These are phyloP conservation scores for Vanessa cardui DNA, from an alignment of 2,888 invertebrate genomes.

Conservation along the genomic window DNA sequence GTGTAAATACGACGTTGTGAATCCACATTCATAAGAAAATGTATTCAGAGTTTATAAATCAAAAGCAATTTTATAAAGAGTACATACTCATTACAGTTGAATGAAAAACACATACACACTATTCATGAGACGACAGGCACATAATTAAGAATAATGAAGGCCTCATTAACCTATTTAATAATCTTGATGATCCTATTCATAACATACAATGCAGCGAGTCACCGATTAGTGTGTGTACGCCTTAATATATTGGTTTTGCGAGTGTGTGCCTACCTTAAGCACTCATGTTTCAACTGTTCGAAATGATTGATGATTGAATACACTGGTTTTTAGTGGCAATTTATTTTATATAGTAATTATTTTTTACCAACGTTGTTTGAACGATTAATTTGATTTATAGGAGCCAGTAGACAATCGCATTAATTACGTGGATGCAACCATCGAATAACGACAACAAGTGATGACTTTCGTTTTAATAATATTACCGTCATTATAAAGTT, in stretches of 20 bases:
- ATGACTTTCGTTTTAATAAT: too few relatives aligned
- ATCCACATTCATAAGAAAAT: neutral
- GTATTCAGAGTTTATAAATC: neutral
- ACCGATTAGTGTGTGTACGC: constrained; percentile 1
- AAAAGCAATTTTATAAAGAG: constrained; percentile 4
- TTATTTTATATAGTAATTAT: too few relatives aligned
- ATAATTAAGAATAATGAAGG: constrained; percentile 16
- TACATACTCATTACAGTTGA: constrained; percentile 8
- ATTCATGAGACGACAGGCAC: constrained; percentile 11
- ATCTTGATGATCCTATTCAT: constrained; percentile 9
- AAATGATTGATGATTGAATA: neutral
- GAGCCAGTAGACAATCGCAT: too few relatives aligned
- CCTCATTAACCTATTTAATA: constrained; percentile 19
- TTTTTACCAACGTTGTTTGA: too few relatives aligned
- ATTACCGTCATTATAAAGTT: too few relatives aligned
- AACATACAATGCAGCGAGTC: constrained; percentile 4
- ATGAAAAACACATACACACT: constrained; percentile 13
- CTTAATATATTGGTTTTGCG: neutral
- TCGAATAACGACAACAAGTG: too few relatives aligned
- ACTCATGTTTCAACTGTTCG: neutral
- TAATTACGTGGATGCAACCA: too few relatives aligned
- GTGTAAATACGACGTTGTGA: neutral
- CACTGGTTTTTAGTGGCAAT: neutral
- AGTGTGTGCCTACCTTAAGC: constrained; percentile 1
- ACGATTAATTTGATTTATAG: too few relatives aligned